Evolutionary conservation across 1,140 invertebrate genomes (phyloP).

Genomic region (Temnothorax curvispinosus): DNA sequence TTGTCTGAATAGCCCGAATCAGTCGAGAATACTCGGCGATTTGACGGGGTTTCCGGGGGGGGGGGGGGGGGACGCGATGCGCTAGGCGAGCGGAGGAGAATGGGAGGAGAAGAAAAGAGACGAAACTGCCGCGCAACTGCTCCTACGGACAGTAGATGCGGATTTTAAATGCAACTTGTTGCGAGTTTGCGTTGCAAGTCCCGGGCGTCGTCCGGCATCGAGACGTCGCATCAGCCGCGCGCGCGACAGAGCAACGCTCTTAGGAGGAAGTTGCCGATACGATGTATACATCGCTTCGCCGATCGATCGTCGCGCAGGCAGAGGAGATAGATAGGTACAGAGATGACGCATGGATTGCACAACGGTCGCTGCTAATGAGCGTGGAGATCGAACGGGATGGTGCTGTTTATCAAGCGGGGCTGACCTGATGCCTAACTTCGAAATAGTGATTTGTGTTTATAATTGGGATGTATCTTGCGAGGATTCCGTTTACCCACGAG

Average conservation of each 20-base stretch:
- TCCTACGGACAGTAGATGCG: conserved; percentile 61
- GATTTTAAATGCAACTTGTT: conserved; percentile 81
- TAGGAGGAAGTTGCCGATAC: conserved; percentile 12
- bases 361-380: conserved; percentile 47
- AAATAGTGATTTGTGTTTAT: conserved; percentile 58
- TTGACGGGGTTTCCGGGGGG: conserved; percentile 25
- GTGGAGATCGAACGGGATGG: conserved; percentile 48
- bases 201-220: conserved; percentile 54
- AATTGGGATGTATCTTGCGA: conserved; percentile 55
- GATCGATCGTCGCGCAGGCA: conserved; percentile 23
- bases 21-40: conserved; percentile 51
- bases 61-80: neutral
- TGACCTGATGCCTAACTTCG: conserved; percentile 45
- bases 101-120: conserved; percentile 49
- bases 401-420: conserved; percentile 42
- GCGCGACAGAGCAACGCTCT: conserved; percentile 14
- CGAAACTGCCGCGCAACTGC: conserved; percentile 56
- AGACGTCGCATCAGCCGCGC: neutral
- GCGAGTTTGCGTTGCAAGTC: conserved; percentile 72
- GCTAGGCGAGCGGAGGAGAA: neutral
- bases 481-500: conserved; percentile 24
- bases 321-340: conserved; percentile 15
- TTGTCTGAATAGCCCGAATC: conserved; percentile 62
- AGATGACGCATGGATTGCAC: conserved; percentile 36
- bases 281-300: neutral